Conservation (phyloP, 2,113 vertebrate species). For the Phrynosoma blainvillii region DNA sequence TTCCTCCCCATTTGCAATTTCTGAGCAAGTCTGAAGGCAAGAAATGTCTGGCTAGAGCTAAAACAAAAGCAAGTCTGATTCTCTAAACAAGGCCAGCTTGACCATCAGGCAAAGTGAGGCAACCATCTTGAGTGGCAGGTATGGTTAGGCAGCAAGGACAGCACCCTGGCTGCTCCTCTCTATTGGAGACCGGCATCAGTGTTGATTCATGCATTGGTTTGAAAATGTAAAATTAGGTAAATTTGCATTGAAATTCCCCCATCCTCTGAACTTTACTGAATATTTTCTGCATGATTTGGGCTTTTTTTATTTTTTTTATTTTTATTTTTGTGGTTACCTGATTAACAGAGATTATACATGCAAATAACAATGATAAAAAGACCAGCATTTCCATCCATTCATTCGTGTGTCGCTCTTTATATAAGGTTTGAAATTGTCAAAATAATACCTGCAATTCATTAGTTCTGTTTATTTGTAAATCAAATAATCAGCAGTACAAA, state of each 20-base stretch:
- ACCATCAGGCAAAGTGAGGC: no score
- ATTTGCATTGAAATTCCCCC: not conserved
- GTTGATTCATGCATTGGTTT: not conserved
- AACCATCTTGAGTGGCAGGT: no score
- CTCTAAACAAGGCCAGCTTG: no score
- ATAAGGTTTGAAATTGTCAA: not conserved
- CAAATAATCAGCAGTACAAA: not conserved
- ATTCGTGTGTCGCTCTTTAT: not conserved
- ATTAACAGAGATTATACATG: not conserved
- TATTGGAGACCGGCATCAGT: no score
- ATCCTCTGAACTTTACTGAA: not conserved
- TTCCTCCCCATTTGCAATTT: no score
- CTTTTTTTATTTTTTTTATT: no score
- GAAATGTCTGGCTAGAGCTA: no score
- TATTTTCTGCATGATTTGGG: not conserved
- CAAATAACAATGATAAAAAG: not conserved
- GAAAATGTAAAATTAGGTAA: not conserved
- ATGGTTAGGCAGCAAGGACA: no score
- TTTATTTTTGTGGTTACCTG: not conserved
- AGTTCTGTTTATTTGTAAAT: not conserved
- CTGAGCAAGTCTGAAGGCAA: no score
- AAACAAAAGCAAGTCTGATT: no score
- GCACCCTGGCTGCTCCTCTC: no score
- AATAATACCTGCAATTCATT: not conserved
- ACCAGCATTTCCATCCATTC: not conserved